phyloP scores from a whole-genome alignment of 2,113 vertebrate genomes.

The Rhombomys opimus region DNA sequence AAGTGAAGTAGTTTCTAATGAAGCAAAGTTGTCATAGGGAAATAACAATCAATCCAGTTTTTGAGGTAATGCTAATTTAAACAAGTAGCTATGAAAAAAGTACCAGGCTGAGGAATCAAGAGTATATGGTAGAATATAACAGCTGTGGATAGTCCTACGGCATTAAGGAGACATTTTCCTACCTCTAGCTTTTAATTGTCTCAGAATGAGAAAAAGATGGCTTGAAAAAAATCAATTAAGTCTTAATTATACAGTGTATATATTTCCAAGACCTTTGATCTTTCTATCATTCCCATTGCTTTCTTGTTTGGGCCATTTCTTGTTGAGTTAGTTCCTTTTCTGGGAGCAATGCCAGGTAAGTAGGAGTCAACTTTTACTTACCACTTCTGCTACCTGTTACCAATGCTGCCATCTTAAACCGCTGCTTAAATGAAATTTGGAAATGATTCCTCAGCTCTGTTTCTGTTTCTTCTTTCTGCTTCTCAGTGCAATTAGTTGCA shows the following conservation, averaged over 20 bases:
- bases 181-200: neutral
- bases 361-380: neutral
- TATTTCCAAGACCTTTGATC: constrained; percentile 36
- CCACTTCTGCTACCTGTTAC: constrained; percentile 14
- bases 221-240: constrained; percentile 8
- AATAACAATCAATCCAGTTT: neutral
- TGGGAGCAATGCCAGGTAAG: constrained; percentile 20
- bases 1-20: neutral
- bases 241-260: neutral
- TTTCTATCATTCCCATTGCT: neutral
- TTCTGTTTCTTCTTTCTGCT: constrained; percentile 9
- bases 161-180: neutral
- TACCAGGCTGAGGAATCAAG: neutral
- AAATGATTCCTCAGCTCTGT: neutral
- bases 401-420: constrained; percentile 44
- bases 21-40: neutral
- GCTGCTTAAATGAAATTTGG: constrained; percentile 29
- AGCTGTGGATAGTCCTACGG: neutral
- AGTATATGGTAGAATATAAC: neutral
- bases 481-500: constrained; percentile 41
- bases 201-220: neutral
- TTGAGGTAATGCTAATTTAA: neutral
- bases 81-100: neutral
- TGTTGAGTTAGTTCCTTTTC: constrained; percentile 13
- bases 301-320: constrained; percentile 32